phyloP scores from a whole-genome alignment of 1,140 invertebrate genomes.

The Drosophila repletoides region DNA sequence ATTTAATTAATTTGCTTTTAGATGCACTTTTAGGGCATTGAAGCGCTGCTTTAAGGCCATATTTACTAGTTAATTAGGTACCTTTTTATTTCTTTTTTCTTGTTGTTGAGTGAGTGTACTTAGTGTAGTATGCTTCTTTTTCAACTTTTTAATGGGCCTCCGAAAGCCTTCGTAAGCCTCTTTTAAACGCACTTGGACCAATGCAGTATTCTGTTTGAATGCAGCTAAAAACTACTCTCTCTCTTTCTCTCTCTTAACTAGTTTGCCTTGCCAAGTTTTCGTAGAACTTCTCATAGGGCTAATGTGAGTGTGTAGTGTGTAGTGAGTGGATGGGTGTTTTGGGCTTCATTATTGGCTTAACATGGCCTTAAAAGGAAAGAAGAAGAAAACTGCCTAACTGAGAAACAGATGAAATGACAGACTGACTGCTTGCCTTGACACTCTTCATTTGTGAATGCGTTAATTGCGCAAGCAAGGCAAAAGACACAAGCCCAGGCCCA shows the following conservation, averaged over 20 bases:
- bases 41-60: too few species aligned
- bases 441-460: constrained; percentile 80
- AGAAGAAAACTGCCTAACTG: constrained; percentile 39
- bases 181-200: constrained; percentile 17
- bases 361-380: constrained; percentile 8
- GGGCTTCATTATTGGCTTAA: constrained; percentile 37
- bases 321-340: background rate
- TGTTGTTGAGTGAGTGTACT: background rate
- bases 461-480: constrained; percentile 65
- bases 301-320: constrained; percentile 15
- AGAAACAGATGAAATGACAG: constrained; percentile 43
- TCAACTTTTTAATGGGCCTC: constrained; percentile 38
- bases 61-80: background rate
- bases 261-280: constrained; percentile 11
- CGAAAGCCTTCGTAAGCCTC: constrained; percentile 5
- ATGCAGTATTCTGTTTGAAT: constrained; percentile 30
- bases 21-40: too few species aligned
- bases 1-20: too few species aligned
- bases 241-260: constrained; percentile 31
- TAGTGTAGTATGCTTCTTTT: background rate
- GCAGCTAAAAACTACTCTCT: constrained; percentile 2
- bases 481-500: too few species aligned
- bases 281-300: constrained; percentile 7
- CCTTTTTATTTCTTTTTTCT: background rate
- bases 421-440: constrained; percentile 62